A percentile compares a stretch with the other conserved stretches of the same genome.
Evolutionary conservation across 1,140 invertebrate species (phyloP).

Genomic region (Meloidogyne chitwoodi): DNA sequence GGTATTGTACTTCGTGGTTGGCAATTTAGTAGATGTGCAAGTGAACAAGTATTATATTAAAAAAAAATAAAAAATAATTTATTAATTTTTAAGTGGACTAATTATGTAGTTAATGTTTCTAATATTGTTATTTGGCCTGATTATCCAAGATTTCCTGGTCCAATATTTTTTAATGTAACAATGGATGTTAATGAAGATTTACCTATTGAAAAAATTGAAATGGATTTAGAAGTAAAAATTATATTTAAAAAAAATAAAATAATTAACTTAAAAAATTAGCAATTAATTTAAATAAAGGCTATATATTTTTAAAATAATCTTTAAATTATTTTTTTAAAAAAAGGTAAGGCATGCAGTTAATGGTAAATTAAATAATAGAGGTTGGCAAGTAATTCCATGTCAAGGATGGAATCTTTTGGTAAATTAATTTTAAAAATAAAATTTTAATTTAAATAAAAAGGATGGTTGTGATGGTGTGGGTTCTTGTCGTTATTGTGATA

Average conservation of each 20-base stretch:
- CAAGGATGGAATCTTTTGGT: conserved; percentile 59
- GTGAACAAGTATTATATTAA: conserved; percentile 47
- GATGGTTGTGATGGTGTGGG: conserved; percentile 59
- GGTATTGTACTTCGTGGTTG: conserved; percentile 57
- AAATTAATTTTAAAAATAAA: background rate
- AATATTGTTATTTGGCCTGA: conserved; percentile 60
- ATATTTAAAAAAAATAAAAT: background rate
- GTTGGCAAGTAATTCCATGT: conserved; percentile 60
- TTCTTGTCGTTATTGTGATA: conserved; percentile 59
- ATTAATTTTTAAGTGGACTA: conserved; percentile 51
- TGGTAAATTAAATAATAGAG: conserved; percentile 56
- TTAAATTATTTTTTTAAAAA: background rate
- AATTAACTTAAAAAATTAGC: no score
- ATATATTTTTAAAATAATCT: background rate
- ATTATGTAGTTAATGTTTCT: conserved; percentile 58
- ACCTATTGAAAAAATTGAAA: conserved; percentile 58
- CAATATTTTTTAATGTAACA: conserved; percentile 60
- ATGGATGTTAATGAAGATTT: conserved; percentile 59
- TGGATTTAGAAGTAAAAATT: conserved; percentile 50
- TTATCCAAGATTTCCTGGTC: conserved; percentile 59
- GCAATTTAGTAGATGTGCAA: conserved; percentile 58
- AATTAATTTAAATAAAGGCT: no score
- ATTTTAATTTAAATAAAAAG: background rate
- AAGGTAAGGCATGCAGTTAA: conserved; percentile 57
- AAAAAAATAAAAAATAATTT: background rate